phyloP scores from a whole-genome alignment of 2,113 vertebrate species.

The Propithecus coquereli region DNA sequence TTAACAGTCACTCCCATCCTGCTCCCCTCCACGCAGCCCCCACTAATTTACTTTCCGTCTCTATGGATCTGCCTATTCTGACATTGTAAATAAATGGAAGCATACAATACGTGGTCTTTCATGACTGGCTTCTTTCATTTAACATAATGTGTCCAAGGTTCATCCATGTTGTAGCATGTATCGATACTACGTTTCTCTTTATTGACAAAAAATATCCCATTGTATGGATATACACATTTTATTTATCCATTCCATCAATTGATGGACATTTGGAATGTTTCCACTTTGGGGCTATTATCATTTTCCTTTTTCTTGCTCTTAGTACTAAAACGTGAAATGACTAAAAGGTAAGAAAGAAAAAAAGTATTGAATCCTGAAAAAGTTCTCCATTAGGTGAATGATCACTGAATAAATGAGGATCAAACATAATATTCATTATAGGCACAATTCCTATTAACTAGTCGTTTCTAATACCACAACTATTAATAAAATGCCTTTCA shows the following conservation, averaged over 20 bases:
- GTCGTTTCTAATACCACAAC: background rate
- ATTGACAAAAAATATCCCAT: background rate
- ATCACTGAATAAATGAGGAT: background rate
- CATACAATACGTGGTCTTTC: background rate
- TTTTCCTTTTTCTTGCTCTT: constrained; percentile 2
- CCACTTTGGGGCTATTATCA: background rate
- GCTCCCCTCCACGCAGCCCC: background rate
- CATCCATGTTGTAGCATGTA: background rate
- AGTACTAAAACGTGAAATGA: constrained; percentile 11
- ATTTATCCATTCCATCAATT: background rate
- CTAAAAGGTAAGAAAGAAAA: background rate
- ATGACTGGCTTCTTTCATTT: background rate
- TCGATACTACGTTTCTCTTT: background rate
- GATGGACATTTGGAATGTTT: background rate
- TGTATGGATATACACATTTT: background rate
- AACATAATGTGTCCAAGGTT: background rate
- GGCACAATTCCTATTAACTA: background rate
- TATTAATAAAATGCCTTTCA: constrained; percentile 7
- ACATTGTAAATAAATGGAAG: background rate
- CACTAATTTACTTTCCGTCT: background rate
- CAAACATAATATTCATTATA: background rate
- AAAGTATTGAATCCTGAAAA: background rate
- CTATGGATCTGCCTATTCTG: background rate
- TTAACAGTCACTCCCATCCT: background rate
- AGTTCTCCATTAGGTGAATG: background rate